Evolutionary conservation across 2,113 vertebrate species (phyloP).

Genomic region (Zosterops lateralis): DNA sequence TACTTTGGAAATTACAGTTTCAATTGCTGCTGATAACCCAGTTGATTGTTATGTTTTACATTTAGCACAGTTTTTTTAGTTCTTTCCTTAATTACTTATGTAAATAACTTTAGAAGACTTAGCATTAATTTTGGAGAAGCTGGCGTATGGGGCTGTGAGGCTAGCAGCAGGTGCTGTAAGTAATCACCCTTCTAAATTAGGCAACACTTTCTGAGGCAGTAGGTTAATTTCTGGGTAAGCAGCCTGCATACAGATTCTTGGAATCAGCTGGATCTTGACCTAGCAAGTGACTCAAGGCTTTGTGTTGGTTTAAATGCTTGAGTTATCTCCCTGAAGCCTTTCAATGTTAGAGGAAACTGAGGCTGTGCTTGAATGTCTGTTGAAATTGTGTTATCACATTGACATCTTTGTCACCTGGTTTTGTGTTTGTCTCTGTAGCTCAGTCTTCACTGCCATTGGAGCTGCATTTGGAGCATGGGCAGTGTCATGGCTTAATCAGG

Average conservation of each 20-base stretch:
- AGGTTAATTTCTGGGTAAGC: constrained; percentile 48
- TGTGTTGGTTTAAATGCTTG: neutral
- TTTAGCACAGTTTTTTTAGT: neutral
- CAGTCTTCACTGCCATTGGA: neutral
- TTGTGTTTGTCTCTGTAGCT: neutral
- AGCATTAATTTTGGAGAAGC: neutral
- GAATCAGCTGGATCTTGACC: neutral
- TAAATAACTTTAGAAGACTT: constrained; percentile 32
- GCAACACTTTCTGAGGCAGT: constrained; percentile 28
- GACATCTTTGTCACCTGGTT: neutral
- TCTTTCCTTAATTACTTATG: constrained; percentile 34
- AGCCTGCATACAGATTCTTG: neutral
- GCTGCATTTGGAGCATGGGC: neutral
- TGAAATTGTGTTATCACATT: rapidly evolving
- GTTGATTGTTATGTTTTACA: neutral
- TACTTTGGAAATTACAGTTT: constrained; percentile 31
- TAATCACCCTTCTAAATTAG: constrained; percentile 53
- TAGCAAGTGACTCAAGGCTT: neutral
- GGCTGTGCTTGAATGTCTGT: neutral
- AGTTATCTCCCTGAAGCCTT: neutral
- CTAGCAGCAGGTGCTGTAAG: constrained; percentile 57
- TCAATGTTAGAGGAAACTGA: neutral
- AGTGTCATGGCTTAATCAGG: neutral
- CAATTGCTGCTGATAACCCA: constrained; percentile 8
- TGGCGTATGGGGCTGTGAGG: neutral